Percentiles rank a stretch among this genome's conserved stretches.
Evolutionary conservation across 1,140 invertebrate species (phyloP).

Genomic region (Drosophila pallidifrons): DNA sequence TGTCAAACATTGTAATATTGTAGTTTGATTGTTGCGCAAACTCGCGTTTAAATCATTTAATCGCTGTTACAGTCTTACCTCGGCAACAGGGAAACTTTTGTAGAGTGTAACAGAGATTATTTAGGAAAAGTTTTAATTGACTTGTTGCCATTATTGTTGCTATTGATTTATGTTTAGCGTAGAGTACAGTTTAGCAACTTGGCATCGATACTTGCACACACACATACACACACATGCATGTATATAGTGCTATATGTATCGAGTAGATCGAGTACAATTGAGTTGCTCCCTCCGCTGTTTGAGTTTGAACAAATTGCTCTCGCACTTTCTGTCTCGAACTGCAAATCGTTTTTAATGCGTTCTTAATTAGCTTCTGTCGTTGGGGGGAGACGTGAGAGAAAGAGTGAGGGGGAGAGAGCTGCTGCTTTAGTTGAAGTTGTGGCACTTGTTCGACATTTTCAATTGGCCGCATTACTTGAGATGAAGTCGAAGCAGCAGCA

Average conservation of each 20-base stretch:
- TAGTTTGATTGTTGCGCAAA: too few species aligned
- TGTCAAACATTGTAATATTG: too few species aligned
- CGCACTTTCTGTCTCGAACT: constrained; percentile 27
- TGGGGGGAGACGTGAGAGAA: constrained; percentile 16
- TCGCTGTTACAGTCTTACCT: neutral
- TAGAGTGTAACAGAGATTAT: neutral
- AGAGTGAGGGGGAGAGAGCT: constrained; percentile 19
- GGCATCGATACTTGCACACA: constrained; percentile 1
- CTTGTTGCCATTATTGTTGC: constrained; percentile 1
- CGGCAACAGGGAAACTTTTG: too few species aligned
- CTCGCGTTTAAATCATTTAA: too few species aligned
- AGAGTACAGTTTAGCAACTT: neutral
- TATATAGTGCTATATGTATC: neutral
- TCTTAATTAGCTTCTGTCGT: constrained; percentile 70
- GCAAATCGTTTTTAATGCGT: constrained; percentile 72
- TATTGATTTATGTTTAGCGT: neutral
- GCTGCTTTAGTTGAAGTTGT: constrained; percentile 16
- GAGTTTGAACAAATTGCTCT: constrained; percentile 20
- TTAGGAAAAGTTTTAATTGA: constrained; percentile 2
- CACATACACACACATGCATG: neutral
- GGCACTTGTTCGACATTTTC: constrained; percentile 78
- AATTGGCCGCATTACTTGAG: constrained; percentile 79
- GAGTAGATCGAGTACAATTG: constrained; percentile 3
- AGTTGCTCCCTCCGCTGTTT: neutral
- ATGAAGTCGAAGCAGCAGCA: constrained; percentile 25